phyloP scores from a whole-genome alignment of 2,797 vertebrate genomes.

The Coregonus ussuriensis region DNA sequence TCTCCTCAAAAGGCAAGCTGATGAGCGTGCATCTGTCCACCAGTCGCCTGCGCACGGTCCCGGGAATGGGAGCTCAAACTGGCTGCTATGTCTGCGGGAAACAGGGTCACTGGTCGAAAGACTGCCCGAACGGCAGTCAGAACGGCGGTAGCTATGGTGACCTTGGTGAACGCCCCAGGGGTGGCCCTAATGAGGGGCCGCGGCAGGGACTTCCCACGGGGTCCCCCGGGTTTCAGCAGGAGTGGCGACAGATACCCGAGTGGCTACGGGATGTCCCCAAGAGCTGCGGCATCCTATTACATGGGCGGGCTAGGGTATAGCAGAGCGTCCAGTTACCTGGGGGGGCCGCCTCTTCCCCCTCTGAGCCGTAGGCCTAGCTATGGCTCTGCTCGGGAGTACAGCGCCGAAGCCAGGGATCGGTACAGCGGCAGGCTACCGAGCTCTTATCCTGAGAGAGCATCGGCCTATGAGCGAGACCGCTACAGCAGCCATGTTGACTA shows the following conservation, averaged over 20 bases:
- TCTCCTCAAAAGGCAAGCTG: constrained; percentile 88
- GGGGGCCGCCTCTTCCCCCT: constrained; percentile 54
- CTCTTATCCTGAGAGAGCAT: constrained; percentile 57
- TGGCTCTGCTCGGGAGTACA: constrained; percentile 47
- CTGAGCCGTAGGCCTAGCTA: constrained; percentile 52
- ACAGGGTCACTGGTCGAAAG: constrained; percentile 96
- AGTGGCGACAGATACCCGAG: constrained; percentile 27
- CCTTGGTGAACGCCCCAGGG: background rate
- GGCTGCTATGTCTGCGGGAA: constrained; percentile 82
- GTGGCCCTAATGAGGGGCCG: constrained; percentile 36
- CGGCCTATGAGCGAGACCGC: constrained; percentile 49
- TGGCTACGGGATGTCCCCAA: constrained; percentile 60
- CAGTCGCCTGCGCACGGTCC: constrained; percentile 90
- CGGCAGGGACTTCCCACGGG: constrained; percentile 46
- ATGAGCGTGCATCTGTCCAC: constrained; percentile 94
- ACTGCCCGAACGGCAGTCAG: constrained; percentile 86
- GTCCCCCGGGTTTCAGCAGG: constrained; percentile 47
- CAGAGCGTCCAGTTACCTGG: constrained; percentile 63
- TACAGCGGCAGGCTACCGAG: constrained; percentile 50
- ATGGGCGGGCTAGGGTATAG: constrained; percentile 25
- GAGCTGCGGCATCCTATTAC: constrained; percentile 19
- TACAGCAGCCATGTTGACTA: constrained; percentile 60
- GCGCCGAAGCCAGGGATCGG: constrained; percentile 51
- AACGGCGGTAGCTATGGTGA: constrained; percentile 74
- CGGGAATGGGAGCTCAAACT: constrained; percentile 92